Conservation (phyloP, 2,888 invertebrate genomes). For the Zonitis immaculata region DNA sequence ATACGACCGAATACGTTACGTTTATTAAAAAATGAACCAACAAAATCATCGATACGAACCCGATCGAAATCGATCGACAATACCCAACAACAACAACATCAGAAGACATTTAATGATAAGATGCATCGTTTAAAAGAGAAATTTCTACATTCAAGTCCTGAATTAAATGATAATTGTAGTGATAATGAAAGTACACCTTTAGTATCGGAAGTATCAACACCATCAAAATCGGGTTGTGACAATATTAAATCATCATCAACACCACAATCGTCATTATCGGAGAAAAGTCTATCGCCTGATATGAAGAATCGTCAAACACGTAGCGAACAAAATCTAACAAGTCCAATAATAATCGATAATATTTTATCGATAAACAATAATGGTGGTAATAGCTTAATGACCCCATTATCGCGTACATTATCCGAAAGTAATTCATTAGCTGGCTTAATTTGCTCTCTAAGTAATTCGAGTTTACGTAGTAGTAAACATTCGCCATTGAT, state of each 20-base stretch:
- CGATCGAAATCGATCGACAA: conserved; percentile 43
- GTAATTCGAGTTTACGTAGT: conserved; percentile 38
- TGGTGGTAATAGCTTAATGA: conserved; percentile 15
- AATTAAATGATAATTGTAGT: conserved; percentile 42
- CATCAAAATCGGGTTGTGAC: conserved; percentile 36
- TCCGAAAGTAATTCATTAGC: conserved; percentile 37
- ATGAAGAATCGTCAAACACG: conserved; percentile 25
- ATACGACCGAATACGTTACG: conserved; percentile 37
- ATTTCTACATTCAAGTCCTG: conserved; percentile 42
- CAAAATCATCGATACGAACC: conserved; percentile 26
- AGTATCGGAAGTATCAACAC: conserved; percentile 50
- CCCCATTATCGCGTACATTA: conserved; percentile 33
- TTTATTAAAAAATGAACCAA: conserved; percentile 32
- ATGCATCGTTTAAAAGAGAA: conserved; percentile 44
- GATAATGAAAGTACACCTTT: conserved; percentile 69
- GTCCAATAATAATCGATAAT: conserved; percentile 23
- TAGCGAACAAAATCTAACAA: conserved; percentile 35
- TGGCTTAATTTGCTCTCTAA: conserved; percentile 30
- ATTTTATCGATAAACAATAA: conserved; percentile 16
- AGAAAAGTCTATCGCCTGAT: conserved; percentile 32
- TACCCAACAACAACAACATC: conserved; percentile 24
- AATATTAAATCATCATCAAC: conserved; percentile 36
- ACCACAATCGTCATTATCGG: conserved; percentile 32
- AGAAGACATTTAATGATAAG: conserved; percentile 27
- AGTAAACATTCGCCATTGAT: conserved; percentile 36